A percentile compares a stretch with the other conserved stretches of the same genome.
Evolutionary conservation across 2,113 vertebrate species (phyloP).

Genomic region (Siniperca chuatsi): DNA sequence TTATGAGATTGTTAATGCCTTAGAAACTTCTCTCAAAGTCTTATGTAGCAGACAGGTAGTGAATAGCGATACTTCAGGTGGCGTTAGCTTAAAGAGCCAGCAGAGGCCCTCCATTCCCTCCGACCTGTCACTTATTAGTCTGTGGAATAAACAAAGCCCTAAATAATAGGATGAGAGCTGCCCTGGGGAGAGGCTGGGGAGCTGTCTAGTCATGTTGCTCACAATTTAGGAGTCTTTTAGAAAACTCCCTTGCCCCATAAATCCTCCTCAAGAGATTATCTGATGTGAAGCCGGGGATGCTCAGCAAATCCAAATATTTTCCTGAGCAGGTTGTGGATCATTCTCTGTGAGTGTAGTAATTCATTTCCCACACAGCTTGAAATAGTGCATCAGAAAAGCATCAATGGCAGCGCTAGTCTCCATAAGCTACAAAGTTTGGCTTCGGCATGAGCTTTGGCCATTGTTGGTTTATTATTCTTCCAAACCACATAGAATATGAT

Average conservation of each 20-base stretch:
- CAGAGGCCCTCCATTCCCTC: conserved; percentile 59
- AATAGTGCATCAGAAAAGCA: conserved; percentile 70
- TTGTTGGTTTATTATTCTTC: conserved; percentile 76
- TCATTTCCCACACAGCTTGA: conserved; percentile 75
- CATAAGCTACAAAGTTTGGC: conserved; percentile 66
- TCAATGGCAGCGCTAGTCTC: conserved; percentile 69
- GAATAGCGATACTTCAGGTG: conserved; percentile 72
- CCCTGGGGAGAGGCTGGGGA: conserved; percentile 74
- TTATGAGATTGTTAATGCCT: conserved; percentile 57
- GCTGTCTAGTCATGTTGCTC: conserved; percentile 82
- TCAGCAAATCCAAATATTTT: conserved; percentile 86
- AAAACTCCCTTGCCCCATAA: conserved; percentile 83
- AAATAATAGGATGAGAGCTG: conserved; percentile 82
- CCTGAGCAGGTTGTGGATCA: conserved; percentile 83
- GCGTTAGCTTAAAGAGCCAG: conserved; percentile 65
- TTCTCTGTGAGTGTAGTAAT: conserved; percentile 76
- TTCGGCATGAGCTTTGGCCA: conserved; percentile 62
- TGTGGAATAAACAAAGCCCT: conserved; percentile 82
- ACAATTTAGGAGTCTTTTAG: conserved; percentile 84
- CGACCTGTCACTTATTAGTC: conserved; percentile 82
- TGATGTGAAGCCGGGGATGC: conserved; percentile 80
- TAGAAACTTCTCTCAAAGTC: conserved; percentile 51
- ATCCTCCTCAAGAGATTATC: conserved; percentile 84
- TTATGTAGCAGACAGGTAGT: conserved; percentile 66
- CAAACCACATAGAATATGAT: conserved; percentile 65